Conservation (phyloP, 2,797 vertebrate genomes). For the Phaenicophaeus curvirostris region DNA sequence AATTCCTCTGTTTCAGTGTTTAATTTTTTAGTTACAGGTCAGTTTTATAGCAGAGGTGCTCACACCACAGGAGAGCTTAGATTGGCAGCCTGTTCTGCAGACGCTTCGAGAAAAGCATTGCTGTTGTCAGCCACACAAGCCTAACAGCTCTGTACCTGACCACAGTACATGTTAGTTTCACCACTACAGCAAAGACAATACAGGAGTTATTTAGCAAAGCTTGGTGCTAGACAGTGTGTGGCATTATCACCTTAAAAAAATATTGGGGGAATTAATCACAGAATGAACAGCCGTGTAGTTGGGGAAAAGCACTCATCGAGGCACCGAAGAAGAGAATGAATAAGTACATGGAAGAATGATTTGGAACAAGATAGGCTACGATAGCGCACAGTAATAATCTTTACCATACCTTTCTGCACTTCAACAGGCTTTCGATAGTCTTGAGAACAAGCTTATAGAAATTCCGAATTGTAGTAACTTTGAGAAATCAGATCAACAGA, state of each 20-base stretch:
- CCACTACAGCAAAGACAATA: not conserved
- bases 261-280: not conserved
- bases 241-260: not conserved
- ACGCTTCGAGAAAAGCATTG: not conserved
- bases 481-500: not conserved
- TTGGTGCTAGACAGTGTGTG: not conserved
- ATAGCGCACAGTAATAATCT: rapidly evolving
- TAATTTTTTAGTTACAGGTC: not conserved
- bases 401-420: not conserved
- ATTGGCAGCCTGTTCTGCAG: not conserved
- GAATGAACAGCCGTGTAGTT: not conserved
- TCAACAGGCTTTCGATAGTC: not conserved
- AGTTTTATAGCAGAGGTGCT: not conserved
- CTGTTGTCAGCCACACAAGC: not conserved
- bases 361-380: not conserved
- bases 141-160: not conserved
- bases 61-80: not conserved
- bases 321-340: not conserved
- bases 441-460: not conserved
- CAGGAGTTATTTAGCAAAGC: not conserved
- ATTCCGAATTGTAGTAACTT: not conserved
- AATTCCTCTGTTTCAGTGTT: not conserved
- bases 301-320: not conserved
- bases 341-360: not conserved
- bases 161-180: not conserved